phyloP scores from a whole-genome alignment of 1,140 invertebrate genomes.

The Geopemphigus sp. region DNA sequence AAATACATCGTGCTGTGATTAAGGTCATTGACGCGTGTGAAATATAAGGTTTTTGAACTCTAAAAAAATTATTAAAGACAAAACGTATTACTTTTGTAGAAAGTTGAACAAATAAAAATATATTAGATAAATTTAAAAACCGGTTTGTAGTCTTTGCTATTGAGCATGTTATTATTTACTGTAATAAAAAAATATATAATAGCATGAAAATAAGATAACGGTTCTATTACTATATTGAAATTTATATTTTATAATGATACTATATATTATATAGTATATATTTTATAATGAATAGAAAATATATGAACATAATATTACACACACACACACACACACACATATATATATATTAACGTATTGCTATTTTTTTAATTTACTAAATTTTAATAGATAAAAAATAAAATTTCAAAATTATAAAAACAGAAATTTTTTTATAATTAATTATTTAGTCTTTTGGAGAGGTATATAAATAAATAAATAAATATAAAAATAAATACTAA shows the following conservation, averaged over 20 bases:
- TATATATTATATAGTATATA: no score
- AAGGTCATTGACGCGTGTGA: slow-evolving; percentile 23
- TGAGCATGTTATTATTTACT: neutral
- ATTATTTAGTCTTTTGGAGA: neutral
- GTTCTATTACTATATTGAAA: neutral
- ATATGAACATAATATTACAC: neutral
- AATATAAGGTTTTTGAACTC: slow-evolving; percentile 37
- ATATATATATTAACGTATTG: neutral
- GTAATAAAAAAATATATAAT: neutral
- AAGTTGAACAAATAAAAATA: slow-evolving; percentile 24
- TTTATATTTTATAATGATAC: neutral
- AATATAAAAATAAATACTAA: no score
- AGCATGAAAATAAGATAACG: slow-evolving; percentile 3
- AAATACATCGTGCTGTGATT: neutral
- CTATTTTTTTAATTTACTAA: no score
- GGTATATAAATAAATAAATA: no score
- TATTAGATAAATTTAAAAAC: slow-evolving; percentile 5
- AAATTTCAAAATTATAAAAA: neutral
- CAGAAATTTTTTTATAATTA: neutral
- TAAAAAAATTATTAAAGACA: slow-evolving; percentile 27
- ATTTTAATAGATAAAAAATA: neutral
- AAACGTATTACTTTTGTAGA: neutral
- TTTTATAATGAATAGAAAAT: neutral
- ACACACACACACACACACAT: no score
- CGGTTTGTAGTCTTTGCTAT: neutral